Conservation (phyloP, 2,113 vertebrate genomes). For the Dendropsophus ebraccatus region DNA sequence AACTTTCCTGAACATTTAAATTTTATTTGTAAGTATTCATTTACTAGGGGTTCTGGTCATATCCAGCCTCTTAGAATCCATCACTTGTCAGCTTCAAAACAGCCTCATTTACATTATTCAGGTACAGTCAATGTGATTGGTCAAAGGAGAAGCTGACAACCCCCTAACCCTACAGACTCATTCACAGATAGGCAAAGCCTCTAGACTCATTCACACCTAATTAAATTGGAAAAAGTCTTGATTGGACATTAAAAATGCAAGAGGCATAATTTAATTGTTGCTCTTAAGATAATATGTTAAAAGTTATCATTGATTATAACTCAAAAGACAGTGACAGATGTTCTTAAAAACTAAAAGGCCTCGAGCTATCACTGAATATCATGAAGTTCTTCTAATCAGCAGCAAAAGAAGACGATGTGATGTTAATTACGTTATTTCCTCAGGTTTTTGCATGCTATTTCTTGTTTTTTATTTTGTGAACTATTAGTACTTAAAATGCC, state of each 20-base stretch:
- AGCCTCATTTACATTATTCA: not conserved
- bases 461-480: not conserved
- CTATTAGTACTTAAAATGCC: not conserved
- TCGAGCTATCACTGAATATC: not conserved
- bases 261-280: not conserved
- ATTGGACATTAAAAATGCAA: not conserved
- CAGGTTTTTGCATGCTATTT: not conserved
- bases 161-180: not conserved
- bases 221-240: not conserved
- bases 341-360: not conserved
- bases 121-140: not conserved
- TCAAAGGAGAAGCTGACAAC: not conserved
- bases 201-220: not conserved
- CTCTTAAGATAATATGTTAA: not conserved
- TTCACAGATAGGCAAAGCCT: not conserved
- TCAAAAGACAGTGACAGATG: constrained; percentile 1
- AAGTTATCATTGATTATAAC: not conserved
- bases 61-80: not conserved
- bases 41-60: not conserved
- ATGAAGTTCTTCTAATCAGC: not conserved
- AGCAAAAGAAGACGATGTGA: not conserved
- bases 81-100: not conserved
- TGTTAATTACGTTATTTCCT: not conserved
- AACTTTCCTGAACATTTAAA: not conserved
- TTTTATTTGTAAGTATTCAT: too few species aligned